Conservation (phyloP, 2,888 invertebrate genomes). For the Oeneis ivallda region DNA sequence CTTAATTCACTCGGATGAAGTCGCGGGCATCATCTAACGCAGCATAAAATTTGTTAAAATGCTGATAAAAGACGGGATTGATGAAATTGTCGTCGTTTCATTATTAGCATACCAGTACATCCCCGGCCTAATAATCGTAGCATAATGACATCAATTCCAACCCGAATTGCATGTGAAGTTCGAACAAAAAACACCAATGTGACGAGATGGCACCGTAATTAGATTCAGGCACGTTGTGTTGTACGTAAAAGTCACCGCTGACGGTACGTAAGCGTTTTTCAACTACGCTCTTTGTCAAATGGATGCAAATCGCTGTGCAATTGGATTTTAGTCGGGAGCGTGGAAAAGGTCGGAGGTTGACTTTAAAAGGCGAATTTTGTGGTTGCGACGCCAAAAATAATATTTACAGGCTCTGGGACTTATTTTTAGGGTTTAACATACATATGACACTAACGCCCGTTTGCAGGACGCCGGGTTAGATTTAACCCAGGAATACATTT, state of each 20-base stretch:
- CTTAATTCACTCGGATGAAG: too few relatives aligned
- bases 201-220: slow-evolving; percentile 41
- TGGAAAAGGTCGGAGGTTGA: slow-evolving; percentile 10
- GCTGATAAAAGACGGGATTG: too few relatives aligned
- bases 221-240: slow-evolving; percentile 44
- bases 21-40: too few relatives aligned
- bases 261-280: slow-evolving; percentile 41
- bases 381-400: neutral
- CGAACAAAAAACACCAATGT: slow-evolving; percentile 34
- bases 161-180: slow-evolving; percentile 29
- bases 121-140: slow-evolving; percentile 5
- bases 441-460: too few relatives aligned
- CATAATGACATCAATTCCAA: slow-evolving; percentile 21
- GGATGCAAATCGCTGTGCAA: slow-evolving; percentile 36
- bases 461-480: too few relatives aligned
- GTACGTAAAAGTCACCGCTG: slow-evolving; percentile 42
- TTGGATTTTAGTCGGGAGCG: slow-evolving; percentile 32
- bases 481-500: too few relatives aligned
- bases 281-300: slow-evolving; percentile 35
- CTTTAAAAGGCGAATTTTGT: slow-evolving; percentile 13
- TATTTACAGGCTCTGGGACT: neutral
- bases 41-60: too few relatives aligned
- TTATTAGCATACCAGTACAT: too few relatives aligned
- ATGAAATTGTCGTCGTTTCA: too few relatives aligned
- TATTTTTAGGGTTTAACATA: neutral